phyloP scores from a whole-genome alignment of 2,113 vertebrate species.

The Lophochroa leadbeateri region DNA sequence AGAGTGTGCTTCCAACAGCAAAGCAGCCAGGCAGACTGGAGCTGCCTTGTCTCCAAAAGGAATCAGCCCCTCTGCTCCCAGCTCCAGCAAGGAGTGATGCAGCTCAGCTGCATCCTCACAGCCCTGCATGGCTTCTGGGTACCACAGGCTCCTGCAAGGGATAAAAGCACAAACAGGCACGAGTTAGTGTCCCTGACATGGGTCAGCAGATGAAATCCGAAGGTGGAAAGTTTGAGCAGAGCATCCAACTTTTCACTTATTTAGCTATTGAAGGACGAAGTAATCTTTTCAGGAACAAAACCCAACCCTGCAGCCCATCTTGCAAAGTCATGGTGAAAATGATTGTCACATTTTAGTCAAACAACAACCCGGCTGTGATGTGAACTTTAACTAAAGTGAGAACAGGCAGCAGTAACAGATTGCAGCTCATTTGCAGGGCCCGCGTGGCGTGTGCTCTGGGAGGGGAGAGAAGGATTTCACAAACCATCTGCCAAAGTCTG shows the following conservation, averaged over 20 bases:
- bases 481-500: constrained; percentile 38
- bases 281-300: background rate
- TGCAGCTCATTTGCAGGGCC: constrained; percentile 39
- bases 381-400: constrained; percentile 9
- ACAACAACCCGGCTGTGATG: background rate
- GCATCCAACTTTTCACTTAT: background rate
- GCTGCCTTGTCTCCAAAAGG: background rate
- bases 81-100: accelerated
- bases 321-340: background rate
- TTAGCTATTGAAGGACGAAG: background rate
- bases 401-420: constrained; percentile 23
- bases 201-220: background rate
- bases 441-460: accelerated
- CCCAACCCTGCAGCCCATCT: background rate
- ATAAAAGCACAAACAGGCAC: background rate
- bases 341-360: background rate
- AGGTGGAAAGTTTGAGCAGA: background rate
- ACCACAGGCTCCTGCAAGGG: background rate
- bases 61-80: background rate
- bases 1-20: background rate
- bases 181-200: accelerated
- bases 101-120: background rate
- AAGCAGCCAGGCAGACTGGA: accelerated
- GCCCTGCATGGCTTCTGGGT: accelerated
- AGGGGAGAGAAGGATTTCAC: background rate